Evolutionary conservation across 2,888 invertebrate species (phyloP), one percentile per base, ranked within the genome.

Genomic region (Tenthredo livida): DNA sequence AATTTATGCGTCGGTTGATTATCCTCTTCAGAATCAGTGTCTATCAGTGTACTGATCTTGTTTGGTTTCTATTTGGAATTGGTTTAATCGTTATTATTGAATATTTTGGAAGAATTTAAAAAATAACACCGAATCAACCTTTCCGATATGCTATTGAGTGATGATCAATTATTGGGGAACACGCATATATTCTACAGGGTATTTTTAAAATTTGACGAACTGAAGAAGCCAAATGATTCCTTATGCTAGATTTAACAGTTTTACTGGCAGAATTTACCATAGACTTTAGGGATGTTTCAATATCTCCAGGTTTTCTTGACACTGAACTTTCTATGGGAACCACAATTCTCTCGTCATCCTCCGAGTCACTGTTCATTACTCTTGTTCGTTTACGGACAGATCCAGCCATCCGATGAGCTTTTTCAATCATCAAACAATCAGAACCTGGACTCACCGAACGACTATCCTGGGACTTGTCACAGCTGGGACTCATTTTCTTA

Each of bases 21-120:
- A 25, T 88, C 89, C 21, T 87, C 88, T 61, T 90, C 90, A 6
- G 90, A 90, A 77, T 90, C 90, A 58, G 90, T 87, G 86, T 90
- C 90, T 15, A 90, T 84, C 70, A 90, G 54, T 12, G 70, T 84
- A 65, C 85, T 89, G 4, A 89, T 54, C 77, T 87, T 87, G 9
- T 85, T 87, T 17, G 87, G 86, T 85, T 88, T 89, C 88, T 89
- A 84, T 67, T 67, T 1, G 50, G 72, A 87, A 87, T 67, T 78
- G 37, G 10, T 84, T 70, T 1, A 50, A 47, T 29, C 9, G 82
- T 83, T 21, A 54, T 75, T 15, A 70, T 25, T 50, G 10, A 72
- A 50, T 77, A 37, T 33, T 37, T 37, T 37, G 61, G 17, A 37
- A 17, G 37, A 70, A 70, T 70, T n/a, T 1, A 37, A 70, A 33